phyloP scores from a whole-genome alignment of 2,113 vertebrate species.

The Lepus europaeus region DNA sequence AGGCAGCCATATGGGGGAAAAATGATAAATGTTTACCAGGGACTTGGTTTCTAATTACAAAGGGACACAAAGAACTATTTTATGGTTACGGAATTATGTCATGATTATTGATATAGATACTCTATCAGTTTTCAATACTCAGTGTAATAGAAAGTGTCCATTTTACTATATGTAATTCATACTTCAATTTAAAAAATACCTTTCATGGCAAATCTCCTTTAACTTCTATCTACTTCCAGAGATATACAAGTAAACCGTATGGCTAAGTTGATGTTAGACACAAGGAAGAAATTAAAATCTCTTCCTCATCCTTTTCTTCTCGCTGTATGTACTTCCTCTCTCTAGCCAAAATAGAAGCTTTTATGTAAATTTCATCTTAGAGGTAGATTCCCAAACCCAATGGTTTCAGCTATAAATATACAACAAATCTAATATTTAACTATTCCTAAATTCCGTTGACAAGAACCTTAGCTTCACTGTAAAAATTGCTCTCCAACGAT shows the following conservation, averaged over 20 bases:
- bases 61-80: not conserved
- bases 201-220: not conserved
- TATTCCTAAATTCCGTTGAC: not conserved
- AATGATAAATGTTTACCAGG: not conserved
- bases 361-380: not conserved
- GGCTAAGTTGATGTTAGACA: not conserved
- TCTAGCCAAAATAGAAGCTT: not conserved
- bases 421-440: not conserved
- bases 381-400: not conserved
- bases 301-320: not conserved
- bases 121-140: not conserved
- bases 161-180: not conserved
- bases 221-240: not conserved
- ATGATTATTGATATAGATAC: not conserved
- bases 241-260: not conserved
- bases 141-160: not conserved
- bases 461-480: not conserved
- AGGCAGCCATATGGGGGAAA: not conserved
- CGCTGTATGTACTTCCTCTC: fast-evolving
- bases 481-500: not conserved
- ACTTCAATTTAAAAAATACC: not conserved
- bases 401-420: not conserved
- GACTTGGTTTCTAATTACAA: not conserved
- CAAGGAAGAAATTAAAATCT: not conserved
- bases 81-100: not conserved